Conservation (phyloP, 1,140 invertebrate species). For the Varroa destructor region DNA sequence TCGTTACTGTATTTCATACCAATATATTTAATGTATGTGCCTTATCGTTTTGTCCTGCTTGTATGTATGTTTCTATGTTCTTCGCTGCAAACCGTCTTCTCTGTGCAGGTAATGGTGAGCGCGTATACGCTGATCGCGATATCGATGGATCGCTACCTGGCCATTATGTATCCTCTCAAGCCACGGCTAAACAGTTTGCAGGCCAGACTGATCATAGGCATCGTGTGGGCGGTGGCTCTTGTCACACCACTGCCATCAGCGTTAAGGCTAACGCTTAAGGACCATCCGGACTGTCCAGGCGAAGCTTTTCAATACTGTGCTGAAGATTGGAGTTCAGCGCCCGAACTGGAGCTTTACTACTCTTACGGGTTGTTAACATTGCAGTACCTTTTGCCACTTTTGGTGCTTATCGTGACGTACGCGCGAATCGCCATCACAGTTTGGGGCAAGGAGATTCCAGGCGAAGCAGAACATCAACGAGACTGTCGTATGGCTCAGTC, state of each 20-base stretch:
- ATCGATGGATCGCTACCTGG: conserved; percentile 68
- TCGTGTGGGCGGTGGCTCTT: conserved; percentile 62
- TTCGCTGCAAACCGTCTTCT: conserved; percentile 13
- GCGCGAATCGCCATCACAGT: conserved; percentile 67
- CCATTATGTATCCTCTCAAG: conserved; percentile 69
- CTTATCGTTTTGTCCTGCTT: too few relatives aligned
- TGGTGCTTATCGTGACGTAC: conserved; percentile 74
- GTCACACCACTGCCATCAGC: conserved; percentile 65
- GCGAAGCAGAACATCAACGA: conserved; percentile 63
- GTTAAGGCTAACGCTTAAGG: conserved; percentile 46
- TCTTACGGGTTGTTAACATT: conserved; percentile 60
- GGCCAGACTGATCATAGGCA: conserved; percentile 54
- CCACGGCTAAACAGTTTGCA: conserved; percentile 59
- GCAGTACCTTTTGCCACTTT: conserved; percentile 68
- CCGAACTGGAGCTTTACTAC: conserved; percentile 46
- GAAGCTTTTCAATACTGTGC: conserved; percentile 9
- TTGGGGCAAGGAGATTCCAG: conserved; percentile 70
- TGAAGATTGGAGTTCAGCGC: conserved; percentile 25
- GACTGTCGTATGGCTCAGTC: conserved; percentile 68
- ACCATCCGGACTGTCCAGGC: conserved; percentile 28
- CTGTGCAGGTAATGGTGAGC: conserved; percentile 39
- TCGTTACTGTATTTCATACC: too few relatives aligned
- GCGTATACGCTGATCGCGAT: conserved; percentile 72
- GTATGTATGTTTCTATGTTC: too few relatives aligned
- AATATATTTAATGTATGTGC: too few relatives aligned